phyloP scores from a whole-genome alignment of 2,888 invertebrate genomes.

The Eupithecia inturbata region DNA sequence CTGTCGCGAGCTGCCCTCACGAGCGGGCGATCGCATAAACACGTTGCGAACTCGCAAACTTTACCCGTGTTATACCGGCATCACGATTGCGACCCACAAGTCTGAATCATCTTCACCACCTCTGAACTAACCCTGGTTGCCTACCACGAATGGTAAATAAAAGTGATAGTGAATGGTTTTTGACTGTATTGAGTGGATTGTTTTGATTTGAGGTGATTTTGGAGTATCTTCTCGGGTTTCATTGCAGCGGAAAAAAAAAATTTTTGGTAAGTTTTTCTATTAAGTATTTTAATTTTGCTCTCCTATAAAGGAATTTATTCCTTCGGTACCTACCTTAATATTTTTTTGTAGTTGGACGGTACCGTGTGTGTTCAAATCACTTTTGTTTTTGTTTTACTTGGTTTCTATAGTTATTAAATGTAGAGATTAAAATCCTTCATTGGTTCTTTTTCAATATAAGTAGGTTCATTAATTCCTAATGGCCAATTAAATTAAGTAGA shows the following conservation, averaged over 20 bases:
- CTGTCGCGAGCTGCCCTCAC: slow-evolving; percentile 65
- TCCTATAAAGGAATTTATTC: not conserved
- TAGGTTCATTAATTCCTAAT: not conserved
- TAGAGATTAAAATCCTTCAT: not conserved
- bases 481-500: not conserved
- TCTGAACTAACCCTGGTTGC: slow-evolving; percentile 44
- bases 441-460: not conserved
- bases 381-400: not conserved
- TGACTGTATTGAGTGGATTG: slow-evolving; percentile 62
- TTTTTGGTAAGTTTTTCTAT: slow-evolving; percentile 9
- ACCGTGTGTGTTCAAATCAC: not conserved
- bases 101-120: slow-evolving; percentile 18
- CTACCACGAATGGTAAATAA: slow-evolving; percentile 33
- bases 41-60: slow-evolving; percentile 62
- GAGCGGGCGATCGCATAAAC: slow-evolving; percentile 58
- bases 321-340: not conserved
- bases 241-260: slow-evolving; percentile 32
- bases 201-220: slow-evolving; percentile 60
- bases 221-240: slow-evolving; percentile 39
- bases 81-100: slow-evolving; percentile 17
- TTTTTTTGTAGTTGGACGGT: not conserved
- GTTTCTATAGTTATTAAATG: not conserved
- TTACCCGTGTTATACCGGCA: slow-evolving; percentile 63
- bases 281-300: not conserved
- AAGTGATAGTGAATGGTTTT: slow-evolving; percentile 71